These are phyloP conservation scores for Plestiodon gilberti DNA, from an alignment of 2,113 vertebrate species.

Conservation along the genomic window DNA sequence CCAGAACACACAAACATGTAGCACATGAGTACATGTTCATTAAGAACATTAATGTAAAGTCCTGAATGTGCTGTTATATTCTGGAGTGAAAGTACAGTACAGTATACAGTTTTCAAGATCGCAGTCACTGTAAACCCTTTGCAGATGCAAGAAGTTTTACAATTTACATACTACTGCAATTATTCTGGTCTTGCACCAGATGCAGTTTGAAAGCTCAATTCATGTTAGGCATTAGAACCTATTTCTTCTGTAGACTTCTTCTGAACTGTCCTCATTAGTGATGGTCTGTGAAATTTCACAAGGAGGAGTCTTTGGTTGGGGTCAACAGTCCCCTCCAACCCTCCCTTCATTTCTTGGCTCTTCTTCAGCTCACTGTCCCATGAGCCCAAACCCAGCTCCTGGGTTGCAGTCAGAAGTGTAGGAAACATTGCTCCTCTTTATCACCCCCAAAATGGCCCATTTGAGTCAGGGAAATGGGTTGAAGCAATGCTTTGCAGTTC, in stretches of 20 bases:
- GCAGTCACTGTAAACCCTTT: background rate
- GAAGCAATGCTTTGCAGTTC: no score
- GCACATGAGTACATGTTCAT: background rate
- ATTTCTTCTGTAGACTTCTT: background rate
- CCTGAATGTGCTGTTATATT: background rate
- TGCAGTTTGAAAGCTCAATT: background rate
- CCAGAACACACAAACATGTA: background rate
- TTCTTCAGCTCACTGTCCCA: no score
- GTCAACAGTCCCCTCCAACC: no score
- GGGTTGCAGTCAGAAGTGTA: no score
- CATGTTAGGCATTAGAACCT: background rate
- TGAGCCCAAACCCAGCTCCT: no score
- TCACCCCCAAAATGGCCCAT: no score
- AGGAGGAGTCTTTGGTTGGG: no score
- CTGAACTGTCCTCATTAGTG: background rate
- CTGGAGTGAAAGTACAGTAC: no score
- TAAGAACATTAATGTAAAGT: background rate
- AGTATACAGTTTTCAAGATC: background rate
- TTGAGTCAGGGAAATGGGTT: no score
- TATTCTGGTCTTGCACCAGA: background rate
- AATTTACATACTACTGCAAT: background rate
- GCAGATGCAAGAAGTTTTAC: background rate
- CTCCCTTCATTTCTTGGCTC: no score
- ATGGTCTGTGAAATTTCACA: background rate
- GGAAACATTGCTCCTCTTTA: no score